A percentile compares a stretch with the other conserved stretches of the same genome.
Evolutionary conservation across 2,888 invertebrate species (phyloP).

Genomic region (Drosophila gaucha): DNA sequence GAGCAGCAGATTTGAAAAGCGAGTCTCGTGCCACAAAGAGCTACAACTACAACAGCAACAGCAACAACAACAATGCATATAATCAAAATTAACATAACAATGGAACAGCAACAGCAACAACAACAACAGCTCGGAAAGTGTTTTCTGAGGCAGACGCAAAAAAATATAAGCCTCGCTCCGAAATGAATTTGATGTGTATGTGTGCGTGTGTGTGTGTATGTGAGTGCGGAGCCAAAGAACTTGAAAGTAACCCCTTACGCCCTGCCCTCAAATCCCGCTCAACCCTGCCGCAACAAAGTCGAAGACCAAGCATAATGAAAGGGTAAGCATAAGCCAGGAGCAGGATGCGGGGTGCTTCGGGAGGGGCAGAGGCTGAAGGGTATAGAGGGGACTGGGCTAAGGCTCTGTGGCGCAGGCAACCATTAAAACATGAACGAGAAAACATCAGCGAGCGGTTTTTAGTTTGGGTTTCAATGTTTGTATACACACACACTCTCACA

Average conservation of each 20-base stretch:
- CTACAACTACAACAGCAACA: slow-evolving; percentile 25
- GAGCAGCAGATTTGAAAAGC: slow-evolving; percentile 67
- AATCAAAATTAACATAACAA: slow-evolving; percentile 76
- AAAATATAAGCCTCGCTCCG: slow-evolving; percentile 42
- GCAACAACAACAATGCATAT: slow-evolving; percentile 60
- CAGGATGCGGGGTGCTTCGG: not conserved
- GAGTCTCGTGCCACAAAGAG: slow-evolving; percentile 64
- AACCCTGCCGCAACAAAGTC: slow-evolving; percentile 28
- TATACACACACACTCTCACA: slow-evolving; percentile 5
- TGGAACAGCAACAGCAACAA: slow-evolving; percentile 48
- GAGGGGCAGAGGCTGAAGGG: not conserved
- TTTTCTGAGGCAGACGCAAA: slow-evolving; percentile 41
- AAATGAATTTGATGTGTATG: slow-evolving; percentile 60
- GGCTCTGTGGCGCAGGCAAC: slow-evolving; percentile 16
- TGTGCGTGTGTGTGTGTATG: slow-evolving; percentile 31
- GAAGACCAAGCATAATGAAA: slow-evolving; percentile 61
- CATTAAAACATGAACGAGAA: slow-evolving; percentile 51
- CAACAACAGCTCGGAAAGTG: slow-evolving; percentile 42
- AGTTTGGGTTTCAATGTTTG: slow-evolving; percentile 26
- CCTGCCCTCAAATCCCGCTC: not conserved
- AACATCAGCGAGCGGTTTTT: slow-evolving; percentile 38
- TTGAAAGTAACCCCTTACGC: slow-evolving; percentile 42
- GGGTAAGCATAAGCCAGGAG: slow-evolving; percentile 59
- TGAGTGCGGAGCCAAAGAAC: slow-evolving; percentile 47
- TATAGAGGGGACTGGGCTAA: not conserved